Conservation (phyloP, 2,113 vertebrate genomes). For the Neofelis nebulosa region DNA sequence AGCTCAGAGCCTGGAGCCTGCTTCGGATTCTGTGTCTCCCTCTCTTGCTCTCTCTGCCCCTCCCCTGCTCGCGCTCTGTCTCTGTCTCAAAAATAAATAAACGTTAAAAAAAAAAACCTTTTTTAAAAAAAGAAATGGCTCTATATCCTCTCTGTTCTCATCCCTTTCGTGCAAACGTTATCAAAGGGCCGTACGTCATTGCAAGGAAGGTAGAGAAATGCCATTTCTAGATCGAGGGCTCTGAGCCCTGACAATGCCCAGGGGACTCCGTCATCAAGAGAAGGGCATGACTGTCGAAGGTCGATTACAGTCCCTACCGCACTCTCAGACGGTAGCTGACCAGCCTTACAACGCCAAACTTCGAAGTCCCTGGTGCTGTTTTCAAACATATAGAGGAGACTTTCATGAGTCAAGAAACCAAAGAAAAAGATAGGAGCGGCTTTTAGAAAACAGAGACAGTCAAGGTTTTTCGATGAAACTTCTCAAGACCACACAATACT, state of each 20-base stretch:
- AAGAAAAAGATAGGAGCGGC: not conserved
- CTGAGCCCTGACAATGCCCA: not conserved
- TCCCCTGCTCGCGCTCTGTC: too few species aligned
- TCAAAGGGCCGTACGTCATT: not conserved
- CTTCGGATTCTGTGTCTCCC: too few species aligned
- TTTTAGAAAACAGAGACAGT: not conserved
- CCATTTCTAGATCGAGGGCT: rapidly evolving
- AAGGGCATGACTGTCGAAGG: not conserved
- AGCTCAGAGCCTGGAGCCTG: too few species aligned
- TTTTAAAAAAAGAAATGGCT: too few species aligned
- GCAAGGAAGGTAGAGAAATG: not conserved
- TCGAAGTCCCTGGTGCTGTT: not conserved
- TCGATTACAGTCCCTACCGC: too few species aligned
- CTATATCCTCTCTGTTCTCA: not conserved
- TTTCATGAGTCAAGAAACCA: not conserved
- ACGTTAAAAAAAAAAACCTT: too few species aligned
- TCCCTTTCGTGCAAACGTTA: not conserved
- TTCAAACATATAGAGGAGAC: not conserved
- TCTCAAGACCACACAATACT: not conserved
- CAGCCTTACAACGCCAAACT: not conserved
- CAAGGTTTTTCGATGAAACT: not conserved
- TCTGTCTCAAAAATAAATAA: too few species aligned
- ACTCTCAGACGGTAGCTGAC: not conserved
- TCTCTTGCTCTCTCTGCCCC: too few species aligned
- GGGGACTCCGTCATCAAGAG: not conserved